phyloP scores from a whole-genome alignment of 2,113 vertebrate genomes.

The Eclectus roratus region DNA sequence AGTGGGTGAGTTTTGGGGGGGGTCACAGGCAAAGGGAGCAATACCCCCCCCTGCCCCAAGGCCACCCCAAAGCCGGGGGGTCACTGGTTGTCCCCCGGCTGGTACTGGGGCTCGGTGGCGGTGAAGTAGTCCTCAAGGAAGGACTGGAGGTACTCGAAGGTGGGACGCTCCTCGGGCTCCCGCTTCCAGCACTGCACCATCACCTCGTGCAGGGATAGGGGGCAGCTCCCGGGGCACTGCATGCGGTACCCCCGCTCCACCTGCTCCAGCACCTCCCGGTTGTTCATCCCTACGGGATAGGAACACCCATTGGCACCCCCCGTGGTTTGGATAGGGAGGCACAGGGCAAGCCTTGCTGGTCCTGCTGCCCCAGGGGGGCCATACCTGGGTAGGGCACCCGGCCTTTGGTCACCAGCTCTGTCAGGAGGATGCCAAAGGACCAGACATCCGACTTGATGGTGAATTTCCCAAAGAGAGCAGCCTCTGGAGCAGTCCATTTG shows the following conservation, averaged over 20 bases:
- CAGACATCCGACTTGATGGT: constrained; percentile 98
- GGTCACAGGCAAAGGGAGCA: background rate
- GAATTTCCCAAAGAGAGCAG: constrained; percentile 91
- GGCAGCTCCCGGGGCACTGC: constrained; percentile 85
- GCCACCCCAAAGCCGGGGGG: background rate
- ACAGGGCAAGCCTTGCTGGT: accelerated
- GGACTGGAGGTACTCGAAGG: constrained; percentile 96
- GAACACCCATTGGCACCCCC: background rate
- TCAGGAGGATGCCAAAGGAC: constrained; percentile 96
- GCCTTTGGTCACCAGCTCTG: constrained; percentile 95
- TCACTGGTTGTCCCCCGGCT: constrained; percentile 85
- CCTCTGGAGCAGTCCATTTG: constrained; percentile 98
- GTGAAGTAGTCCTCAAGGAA: constrained; percentile 99
- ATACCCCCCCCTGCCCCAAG: background rate
- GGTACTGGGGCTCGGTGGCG: constrained; percentile 97
- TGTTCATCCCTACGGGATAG: constrained; percentile 88
- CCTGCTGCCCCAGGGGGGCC: accelerated
- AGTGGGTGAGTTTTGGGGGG: background rate
- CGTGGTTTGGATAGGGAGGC: background rate
- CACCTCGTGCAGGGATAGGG: constrained; percentile 87
- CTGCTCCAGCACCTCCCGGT: constrained; percentile 95
- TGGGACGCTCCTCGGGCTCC: constrained; percentile 93
- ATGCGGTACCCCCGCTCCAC: constrained; percentile 96
- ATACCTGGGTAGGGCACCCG: constrained; percentile 98
- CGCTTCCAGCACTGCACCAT: constrained; percentile 96